Base-by-base conservation (phyloP, 2,797 vertebrate genomes). In the Chlorospingus semifuscus region DNA sequence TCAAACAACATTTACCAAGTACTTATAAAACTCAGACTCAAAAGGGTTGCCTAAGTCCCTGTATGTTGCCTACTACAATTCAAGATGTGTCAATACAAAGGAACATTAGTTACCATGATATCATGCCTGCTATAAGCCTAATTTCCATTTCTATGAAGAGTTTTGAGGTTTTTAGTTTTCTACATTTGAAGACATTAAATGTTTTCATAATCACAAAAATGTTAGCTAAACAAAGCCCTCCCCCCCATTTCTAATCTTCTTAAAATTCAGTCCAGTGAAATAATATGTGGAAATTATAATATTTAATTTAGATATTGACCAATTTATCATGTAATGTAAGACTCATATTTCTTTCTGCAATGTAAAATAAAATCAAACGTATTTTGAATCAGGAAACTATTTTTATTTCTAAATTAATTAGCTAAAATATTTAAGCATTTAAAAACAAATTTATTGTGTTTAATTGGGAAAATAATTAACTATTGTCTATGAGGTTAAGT, bases 221-320 rank as follows among this genome's bases (percentile, higher is more conserved):
- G 16, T n/a, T 56, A 47, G 6, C 10, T 34, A 53, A 44, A 4
- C 5, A 52, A 61, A 44, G 2, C 2, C 0, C 26, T 20, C 18
- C 2, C 2, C 1, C 3, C 9, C 6, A 6, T 5, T 47, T 88
- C 13, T 77, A 90, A 65, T 65, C 36, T 12, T 89, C 41, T 71
- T 57, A 88, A 80, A 72, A 81, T 36, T 89, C 42, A 80, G 5
- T 66, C 64, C 18, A 52, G 6, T 56, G 21, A 93, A 63, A 87
- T 50, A 57, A n/a, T 46, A 27, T 81, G 13, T 30, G 34, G 6
- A 79, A 78, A 84, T 65, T 2, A 15, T 36, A 56, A 15, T 46
- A 78, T 65, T 82, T 39, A 44, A 69, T 76, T 89, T 80, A 24
- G 6, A 34, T 87, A 59, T 30, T 46, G 52, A 77, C 11, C 6